These are phyloP conservation scores for Echiichthys vipera DNA, from an alignment of 2,797 vertebrate species.

Conservation along the genomic window DNA sequence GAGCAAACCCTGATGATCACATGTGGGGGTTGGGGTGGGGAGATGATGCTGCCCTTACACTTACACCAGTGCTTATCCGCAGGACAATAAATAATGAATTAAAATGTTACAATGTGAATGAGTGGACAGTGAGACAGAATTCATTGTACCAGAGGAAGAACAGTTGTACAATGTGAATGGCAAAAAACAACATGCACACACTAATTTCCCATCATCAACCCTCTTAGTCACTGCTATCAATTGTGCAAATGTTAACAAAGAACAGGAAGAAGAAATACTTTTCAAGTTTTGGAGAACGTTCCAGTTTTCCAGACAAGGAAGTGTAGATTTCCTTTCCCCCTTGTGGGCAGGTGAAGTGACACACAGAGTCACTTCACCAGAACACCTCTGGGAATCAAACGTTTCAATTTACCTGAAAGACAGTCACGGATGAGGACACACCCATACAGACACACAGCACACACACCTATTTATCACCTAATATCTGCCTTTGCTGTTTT, in stretches of 20 bases:
- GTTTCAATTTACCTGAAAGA: background rate
- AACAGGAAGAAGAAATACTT: background rate
- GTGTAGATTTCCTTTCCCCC: background rate
- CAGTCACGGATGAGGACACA: background rate
- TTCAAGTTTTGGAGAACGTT: background rate
- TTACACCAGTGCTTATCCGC: background rate
- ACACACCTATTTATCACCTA: background rate
- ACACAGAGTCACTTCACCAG: background rate
- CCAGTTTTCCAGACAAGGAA: background rate
- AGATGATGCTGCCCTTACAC: background rate
- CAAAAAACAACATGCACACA: background rate
- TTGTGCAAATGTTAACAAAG: background rate
- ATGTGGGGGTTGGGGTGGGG: too few species aligned
- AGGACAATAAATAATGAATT: background rate
- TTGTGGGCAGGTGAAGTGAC: background rate
- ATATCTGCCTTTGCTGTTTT: background rate
- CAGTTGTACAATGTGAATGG: accelerated
- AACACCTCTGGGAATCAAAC: background rate
- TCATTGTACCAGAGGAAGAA: background rate
- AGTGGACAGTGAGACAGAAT: background rate
- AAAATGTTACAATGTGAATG: too few species aligned
- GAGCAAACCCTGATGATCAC: constrained; percentile 3
- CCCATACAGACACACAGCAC: background rate
- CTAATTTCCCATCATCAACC: background rate
- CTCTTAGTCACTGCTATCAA: background rate